Evolutionary conservation across 1,140 invertebrate genomes (phyloP).

Genomic region (Micrasema longulum): DNA sequence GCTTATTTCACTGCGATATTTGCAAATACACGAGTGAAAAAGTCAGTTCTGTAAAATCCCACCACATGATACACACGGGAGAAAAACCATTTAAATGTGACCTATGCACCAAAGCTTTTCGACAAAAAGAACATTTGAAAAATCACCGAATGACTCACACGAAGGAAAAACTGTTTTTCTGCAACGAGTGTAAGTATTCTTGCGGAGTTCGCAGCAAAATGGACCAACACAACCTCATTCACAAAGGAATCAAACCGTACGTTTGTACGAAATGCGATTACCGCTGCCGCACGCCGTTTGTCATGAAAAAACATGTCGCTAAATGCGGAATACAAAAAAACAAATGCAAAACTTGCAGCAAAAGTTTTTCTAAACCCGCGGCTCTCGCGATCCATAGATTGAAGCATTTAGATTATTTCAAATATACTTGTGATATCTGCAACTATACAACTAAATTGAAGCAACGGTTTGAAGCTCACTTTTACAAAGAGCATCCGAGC

Average conservation of each 20-base stretch:
- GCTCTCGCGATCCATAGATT: slow-evolving; percentile 8
- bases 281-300: slow-evolving; percentile 27
- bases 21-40: slow-evolving; percentile 25
- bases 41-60: slow-evolving; percentile 20
- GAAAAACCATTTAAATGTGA: slow-evolving; percentile 18
- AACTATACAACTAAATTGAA: slow-evolving; percentile 13
- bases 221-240: slow-evolving; percentile 31
- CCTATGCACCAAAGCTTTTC: slow-evolving; percentile 5
- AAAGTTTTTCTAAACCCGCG: slow-evolving; percentile 2
- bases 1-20: slow-evolving; percentile 11
- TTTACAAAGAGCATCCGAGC: slow-evolving; percentile 1
- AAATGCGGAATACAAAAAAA: neutral
- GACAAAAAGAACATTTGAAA: slow-evolving; percentile 28
- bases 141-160: slow-evolving; percentile 25
- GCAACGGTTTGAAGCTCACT: neutral
- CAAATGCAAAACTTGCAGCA: slow-evolving; percentile 8
- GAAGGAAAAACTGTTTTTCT: slow-evolving; percentile 23
- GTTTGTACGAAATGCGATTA: slow-evolving; percentile 27
- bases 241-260: slow-evolving; percentile 35
- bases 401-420: slow-evolving; percentile 6
- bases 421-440: slow-evolving; percentile 12
- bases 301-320: slow-evolving; percentile 25
- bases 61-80: slow-evolving; percentile 21
- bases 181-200: slow-evolving; percentile 20
- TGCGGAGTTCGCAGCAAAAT: slow-evolving; percentile 16